Conservation (phyloP, 2,797 vertebrate genomes). For the Pseudomugil tenellus region DNA sequence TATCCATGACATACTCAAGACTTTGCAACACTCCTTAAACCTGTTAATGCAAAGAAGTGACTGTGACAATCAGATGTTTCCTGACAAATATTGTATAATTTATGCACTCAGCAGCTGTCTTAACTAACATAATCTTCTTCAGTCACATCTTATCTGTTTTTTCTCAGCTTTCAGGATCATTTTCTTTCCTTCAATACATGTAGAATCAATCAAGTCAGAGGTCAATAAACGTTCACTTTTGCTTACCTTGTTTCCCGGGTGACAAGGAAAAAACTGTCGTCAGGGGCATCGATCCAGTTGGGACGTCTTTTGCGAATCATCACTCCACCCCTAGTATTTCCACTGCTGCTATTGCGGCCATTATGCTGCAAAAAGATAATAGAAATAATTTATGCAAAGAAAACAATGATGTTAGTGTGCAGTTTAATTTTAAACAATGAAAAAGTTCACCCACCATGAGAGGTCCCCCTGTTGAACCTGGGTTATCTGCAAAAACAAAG, state of each 20-base stretch:
- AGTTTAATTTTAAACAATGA: neutral
- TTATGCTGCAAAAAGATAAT: conserved; percentile 76
- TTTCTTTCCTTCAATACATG: conserved; percentile 10
- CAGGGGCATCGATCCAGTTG: conserved; percentile 98
- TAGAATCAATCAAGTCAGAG: conserved; percentile 54
- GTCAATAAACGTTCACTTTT: conserved; percentile 67
- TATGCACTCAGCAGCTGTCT: neutral
- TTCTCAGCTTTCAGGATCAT: neutral
- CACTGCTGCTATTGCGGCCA: conserved; percentile 75
- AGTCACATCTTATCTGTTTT: conserved; percentile 22
- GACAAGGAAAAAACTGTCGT: conserved; percentile 98
- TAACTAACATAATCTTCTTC: conserved; percentile 26
- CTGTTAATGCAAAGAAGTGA: neutral
- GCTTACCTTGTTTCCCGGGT: conserved; percentile 97
- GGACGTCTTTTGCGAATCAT: conserved; percentile 89
- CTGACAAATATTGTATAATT: neutral
- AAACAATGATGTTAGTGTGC: neutral
- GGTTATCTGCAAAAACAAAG: conserved; percentile 83
- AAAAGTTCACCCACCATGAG: conserved; percentile 81
- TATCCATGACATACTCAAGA: neutral
- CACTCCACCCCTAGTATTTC: conserved; percentile 75
- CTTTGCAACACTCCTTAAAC: neutral
- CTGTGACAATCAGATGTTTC: neutral
- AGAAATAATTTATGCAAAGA: neutral
- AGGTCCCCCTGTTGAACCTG: conserved; percentile 83